Percentiles rank a stretch among this genome's conserved stretches.
Conservation (phyloP, 2,797 vertebrate species). For the Epinephelus awoara region DNA sequence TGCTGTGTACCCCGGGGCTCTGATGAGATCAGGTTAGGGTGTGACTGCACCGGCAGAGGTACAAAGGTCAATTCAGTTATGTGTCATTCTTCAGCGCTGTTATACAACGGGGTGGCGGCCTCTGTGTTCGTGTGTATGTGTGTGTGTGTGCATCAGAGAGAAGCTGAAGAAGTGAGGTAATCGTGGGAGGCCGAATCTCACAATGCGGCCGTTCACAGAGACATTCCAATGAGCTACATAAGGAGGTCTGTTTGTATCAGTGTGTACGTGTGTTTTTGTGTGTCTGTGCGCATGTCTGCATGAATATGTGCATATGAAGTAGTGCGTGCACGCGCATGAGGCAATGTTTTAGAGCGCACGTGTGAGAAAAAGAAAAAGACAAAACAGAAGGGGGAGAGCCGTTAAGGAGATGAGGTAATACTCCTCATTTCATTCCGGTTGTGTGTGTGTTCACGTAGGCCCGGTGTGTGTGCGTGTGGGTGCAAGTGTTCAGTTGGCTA, state of each 20-base stretch:
- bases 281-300: conserved; percentile 35
- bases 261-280: conserved; percentile 33
- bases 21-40: conserved; percentile 79
- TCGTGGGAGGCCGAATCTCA: conserved; percentile 73
- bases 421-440: conserved; percentile 58
- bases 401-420: conserved; percentile 77
- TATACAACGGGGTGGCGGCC: conserved; percentile 69
- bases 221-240: conserved; percentile 76
- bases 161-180: conserved; percentile 81
- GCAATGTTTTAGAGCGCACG: conserved; percentile 58
- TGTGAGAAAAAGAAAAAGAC: conserved; percentile 65
- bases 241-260: conserved; percentile 74
- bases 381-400: conserved; percentile 59
- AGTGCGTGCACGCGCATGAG: conserved; percentile 50
- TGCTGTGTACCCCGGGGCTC: conserved; percentile 50
- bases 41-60: conserved; percentile 66
- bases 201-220: conserved; percentile 79
- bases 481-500: conserved; percentile 5
- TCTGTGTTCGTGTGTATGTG: conserved; percentile 26
- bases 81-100: conserved; percentile 67
- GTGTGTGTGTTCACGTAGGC: conserved; percentile 6
- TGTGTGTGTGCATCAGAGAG: conserved; percentile 53
- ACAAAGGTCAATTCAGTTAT: conserved; percentile 79
- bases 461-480: background rate
- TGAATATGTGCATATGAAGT: conserved; percentile 75